Percentiles rank a stretch among this genome's conserved stretches.
phyloP scores from a whole-genome alignment of 2,113 vertebrate species.

The Procavia capensis region DNA sequence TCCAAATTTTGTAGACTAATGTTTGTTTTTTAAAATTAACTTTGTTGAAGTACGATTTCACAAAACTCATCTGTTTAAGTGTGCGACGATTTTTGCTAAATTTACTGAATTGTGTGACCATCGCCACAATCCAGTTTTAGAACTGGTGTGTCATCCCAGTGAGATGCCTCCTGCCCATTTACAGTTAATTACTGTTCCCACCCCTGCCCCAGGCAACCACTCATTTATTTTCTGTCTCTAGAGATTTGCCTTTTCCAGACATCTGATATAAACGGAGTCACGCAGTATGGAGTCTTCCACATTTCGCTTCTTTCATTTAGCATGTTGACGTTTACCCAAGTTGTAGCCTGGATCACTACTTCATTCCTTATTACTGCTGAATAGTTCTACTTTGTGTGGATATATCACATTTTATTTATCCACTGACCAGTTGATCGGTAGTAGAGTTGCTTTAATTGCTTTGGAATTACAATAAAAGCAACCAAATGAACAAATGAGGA shows the following conservation, averaged over 20 bases:
- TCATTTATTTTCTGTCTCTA: slow-evolving; percentile 31
- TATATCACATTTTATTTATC: neutral
- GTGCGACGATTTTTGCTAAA: neutral
- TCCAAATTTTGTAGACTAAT: slow-evolving; percentile 1
- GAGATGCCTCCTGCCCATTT: neutral
- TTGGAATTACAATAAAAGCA: neutral
- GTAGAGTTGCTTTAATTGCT: neutral
- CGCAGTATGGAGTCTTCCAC: neutral
- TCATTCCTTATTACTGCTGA: slow-evolving; percentile 14
- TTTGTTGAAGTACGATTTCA: neutral
- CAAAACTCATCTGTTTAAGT: neutral
- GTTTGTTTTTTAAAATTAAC: neutral
- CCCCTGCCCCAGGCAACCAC: neutral
- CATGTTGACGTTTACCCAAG: too few species aligned
- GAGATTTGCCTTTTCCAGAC: slow-evolving; percentile 29
- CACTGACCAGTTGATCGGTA: neutral
- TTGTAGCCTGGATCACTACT: neutral
- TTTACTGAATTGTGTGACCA: neutral
- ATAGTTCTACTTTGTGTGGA: neutral
- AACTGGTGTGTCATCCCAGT: neutral
- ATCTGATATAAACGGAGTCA: neutral
- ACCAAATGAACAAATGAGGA: too few species aligned
- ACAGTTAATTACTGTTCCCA: neutral
- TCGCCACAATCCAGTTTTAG: neutral
- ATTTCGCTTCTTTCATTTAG: neutral